Evolutionary conservation across 1,140 invertebrate species (phyloP), one percentile per base, ranked within the genome.

Genomic region (Drosophila lowei): DNA sequence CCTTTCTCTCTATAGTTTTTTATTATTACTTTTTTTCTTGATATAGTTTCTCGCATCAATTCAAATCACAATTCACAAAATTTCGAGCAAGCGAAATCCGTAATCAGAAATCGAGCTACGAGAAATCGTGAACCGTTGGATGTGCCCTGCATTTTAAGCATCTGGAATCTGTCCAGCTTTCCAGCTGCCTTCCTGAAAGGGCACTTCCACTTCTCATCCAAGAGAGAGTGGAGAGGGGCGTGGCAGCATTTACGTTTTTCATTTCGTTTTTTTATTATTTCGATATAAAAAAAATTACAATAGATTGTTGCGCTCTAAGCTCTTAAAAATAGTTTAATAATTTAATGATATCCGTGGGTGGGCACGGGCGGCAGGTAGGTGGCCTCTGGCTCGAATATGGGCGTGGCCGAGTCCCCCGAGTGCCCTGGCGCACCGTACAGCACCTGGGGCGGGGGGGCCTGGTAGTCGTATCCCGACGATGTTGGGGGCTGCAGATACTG

Each of bases 331-430:
- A 57, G 1, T 43, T 54, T 6, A 62, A 75, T 85, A 78, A 84
- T 58, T 77, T 85, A 86, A 49, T 81, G 77, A 44, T 85, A 85
- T 18, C 70, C 70, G 23, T 88, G 77, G 6, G 77, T 62, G 73
- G 81, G 68, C 23, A 77, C 65, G 0, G 79, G 80, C 18, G 83
- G 83, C 52, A 88, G 28, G 11, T 88, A 88, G 0, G 83, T 88
- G 28, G 84, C 72, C 38, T 88, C 83, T 2, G 83, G 78, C 30
- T 88, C 83, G 8, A 89, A 88, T 3, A 88, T 89, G 58, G 83
- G 84, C 58, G 83, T 76, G 64, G 83, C 83, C 47, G 83, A 83
- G 41, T 88, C 78, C 0, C 83, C 83, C 2, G 83, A 88, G 18
- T 86, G 83, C 1, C 62, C 74, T 0, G 83, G 83, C 0, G 83